Evolutionary conservation across 2,888 invertebrate species (phyloP), one percentile per base, ranked within the genome.

Genomic region (Sphecodes monilicornis): DNA sequence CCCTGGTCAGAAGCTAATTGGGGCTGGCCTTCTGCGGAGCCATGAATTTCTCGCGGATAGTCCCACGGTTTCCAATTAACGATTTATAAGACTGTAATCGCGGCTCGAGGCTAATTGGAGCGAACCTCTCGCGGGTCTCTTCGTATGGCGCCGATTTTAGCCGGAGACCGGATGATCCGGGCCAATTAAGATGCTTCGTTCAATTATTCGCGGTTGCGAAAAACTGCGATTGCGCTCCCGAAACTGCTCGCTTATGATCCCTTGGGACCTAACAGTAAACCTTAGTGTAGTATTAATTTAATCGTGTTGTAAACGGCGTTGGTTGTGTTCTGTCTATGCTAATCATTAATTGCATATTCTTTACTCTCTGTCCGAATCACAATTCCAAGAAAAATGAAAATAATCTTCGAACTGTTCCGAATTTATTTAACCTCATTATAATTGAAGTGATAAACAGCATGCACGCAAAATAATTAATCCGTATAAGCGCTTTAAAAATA

Each of bases 1-100:
- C 43, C 79, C 76, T 76, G 81, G 88, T 82, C 87, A 82, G 82
- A 77, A 78, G 85, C 75, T 88, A 90, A 90, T 90, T 90, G 83
- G 82, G 39, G 46, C 64, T 70, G 82, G 76, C 74, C 86, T 77
- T 68, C 68, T 73, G n/a, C 76, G 74, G 71, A 57, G 76, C 78
- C 80, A 75, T 76, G 82, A 82, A 86, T 89, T 86, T 86, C 85
- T 82, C 81, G 79, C 76, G 78, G 64, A 80, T 80, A 80, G 77
- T 84, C 87, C 66, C 79, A 80, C 80, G 86, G 84, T 80, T 82
- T 82, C 87, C 85, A 87, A 87, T 88, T 88, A 88, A 88, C 84
- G 84, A 88, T 89, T 86, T 89, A 89, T 88, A 60, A 85, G 89
- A 76, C 73, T 43, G 64, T 76, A 76, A 83, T 73, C 74, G 80